A percentile compares a stretch with the other conserved stretches of the same genome.
Conservation (phyloP, 1,140 invertebrate genomes). For the Rhyacophila brunnea region DNA sequence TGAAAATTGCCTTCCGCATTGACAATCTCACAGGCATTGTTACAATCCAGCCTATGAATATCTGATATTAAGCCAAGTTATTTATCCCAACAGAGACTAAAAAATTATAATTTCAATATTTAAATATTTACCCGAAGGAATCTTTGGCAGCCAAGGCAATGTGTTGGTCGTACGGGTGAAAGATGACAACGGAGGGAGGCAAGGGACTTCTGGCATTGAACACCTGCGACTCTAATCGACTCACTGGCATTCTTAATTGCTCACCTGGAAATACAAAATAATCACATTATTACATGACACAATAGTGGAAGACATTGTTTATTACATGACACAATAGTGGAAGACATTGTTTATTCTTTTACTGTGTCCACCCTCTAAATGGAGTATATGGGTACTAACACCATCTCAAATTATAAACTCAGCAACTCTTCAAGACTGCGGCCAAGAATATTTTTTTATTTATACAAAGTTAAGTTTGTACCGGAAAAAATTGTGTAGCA, state of each 20-base stretch:
- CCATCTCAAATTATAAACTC: no score
- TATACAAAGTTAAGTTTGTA: no score
- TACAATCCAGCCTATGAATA: neutral
- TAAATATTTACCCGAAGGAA: constrained; percentile 66
- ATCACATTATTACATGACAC: no score
- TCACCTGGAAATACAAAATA: constrained; percentile 52
- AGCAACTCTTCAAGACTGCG: no score
- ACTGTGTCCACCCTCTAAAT: no score
- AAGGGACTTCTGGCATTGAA: constrained; percentile 79
- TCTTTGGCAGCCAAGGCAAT: constrained; percentile 84
- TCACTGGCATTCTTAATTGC: constrained; percentile 50
- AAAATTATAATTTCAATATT: neutral
- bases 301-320: no score
- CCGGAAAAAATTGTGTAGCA: no score
- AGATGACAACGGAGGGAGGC: constrained; percentile 73
- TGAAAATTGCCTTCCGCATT: neutral
- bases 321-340: no score
- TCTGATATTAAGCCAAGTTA: no score
- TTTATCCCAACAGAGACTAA: neutral
- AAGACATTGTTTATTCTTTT: no score
- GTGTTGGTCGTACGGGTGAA: constrained; percentile 89
- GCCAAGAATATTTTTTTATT: no score
- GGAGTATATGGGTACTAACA: no score
- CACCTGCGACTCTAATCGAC: constrained; percentile 71
- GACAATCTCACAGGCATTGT: neutral